Conservation (phyloP, 30 jellyfish, hydroid and myxozoan species). For the Morbakka virulenta region DNA sequence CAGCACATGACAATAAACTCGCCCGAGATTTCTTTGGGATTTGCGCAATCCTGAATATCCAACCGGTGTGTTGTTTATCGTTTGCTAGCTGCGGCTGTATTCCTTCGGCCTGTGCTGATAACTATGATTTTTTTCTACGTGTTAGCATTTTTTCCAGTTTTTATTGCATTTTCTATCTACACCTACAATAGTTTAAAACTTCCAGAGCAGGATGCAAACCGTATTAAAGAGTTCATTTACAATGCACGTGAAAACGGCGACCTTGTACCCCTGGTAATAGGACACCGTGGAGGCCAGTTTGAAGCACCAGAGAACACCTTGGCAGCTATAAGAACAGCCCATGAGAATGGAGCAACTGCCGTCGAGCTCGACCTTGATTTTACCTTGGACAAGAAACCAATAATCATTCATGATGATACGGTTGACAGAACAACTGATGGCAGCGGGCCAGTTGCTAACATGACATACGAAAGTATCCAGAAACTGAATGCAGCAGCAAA, state of each 20-base stretch:
- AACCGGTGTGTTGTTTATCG: too few relatives aligned
- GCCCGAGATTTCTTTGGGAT: too few relatives aligned
- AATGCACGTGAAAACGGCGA: not conserved
- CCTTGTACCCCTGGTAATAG: conserved; percentile 66
- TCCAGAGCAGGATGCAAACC: not conserved
- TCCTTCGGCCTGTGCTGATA: too few relatives aligned
- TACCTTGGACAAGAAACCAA: conserved; percentile 70
- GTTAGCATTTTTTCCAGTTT: not conserved
- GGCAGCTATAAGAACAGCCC: conserved; percentile 70
- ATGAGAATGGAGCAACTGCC: conserved; percentile 84
- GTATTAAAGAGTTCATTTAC: conserved; percentile 2
- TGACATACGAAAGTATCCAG: conserved; percentile 50
- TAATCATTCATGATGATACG: conserved; percentile 79
- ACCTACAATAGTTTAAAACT: not conserved
- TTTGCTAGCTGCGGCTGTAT: too few relatives aligned
- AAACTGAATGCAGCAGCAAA: conserved; percentile 74
- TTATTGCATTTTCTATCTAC: not conserved
- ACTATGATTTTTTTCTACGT: too few relatives aligned
- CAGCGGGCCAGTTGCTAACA: conserved; percentile 39
- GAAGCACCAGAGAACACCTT: conserved; percentile 95
- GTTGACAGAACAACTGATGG: conserved; percentile 85
- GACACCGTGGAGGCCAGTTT: conserved; percentile 87
- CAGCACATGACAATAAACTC: too few relatives aligned
- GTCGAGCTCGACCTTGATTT: conserved; percentile 83
- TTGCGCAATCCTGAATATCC: too few relatives aligned